phyloP scores from a whole-genome alignment of 2,113 vertebrate species.

The Tamias sibiricus region DNA sequence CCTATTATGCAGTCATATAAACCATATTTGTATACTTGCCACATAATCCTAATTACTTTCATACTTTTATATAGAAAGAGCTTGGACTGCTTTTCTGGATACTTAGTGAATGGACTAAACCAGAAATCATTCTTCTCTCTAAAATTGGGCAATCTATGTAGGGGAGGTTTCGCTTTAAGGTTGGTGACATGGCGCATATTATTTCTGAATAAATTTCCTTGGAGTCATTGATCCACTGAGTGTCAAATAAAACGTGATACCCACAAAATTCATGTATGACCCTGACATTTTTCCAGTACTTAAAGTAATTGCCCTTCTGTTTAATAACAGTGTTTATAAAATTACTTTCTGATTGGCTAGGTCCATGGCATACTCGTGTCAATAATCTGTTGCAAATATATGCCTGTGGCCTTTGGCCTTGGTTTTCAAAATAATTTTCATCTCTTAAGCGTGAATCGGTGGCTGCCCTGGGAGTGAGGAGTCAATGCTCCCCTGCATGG shows the following conservation, averaged over 20 bases:
- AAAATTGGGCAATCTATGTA: conserved; percentile 65
- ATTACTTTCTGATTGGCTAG: conserved; percentile 90
- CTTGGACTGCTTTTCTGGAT: conserved; percentile 82
- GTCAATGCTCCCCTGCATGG: conserved; percentile 26
- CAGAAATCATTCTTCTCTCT: conserved; percentile 77
- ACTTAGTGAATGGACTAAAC: conserved; percentile 82
- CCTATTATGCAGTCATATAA: conserved; percentile 80
- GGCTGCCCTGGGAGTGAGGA: conserved; percentile 58
- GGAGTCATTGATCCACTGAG: conserved; percentile 87
- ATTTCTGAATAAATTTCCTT: conserved; percentile 87
- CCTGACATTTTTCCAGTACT: conserved; percentile 89
- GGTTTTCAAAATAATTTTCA: conserved; percentile 86
- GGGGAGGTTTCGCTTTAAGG: conserved; percentile 77
- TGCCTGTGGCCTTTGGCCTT: conserved; percentile 82
- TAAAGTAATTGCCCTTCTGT: conserved; percentile 90
- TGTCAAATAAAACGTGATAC: conserved; percentile 88
- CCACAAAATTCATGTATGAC: conserved; percentile 86
- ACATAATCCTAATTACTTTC: conserved; percentile 86
- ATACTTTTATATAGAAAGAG: conserved; percentile 84
- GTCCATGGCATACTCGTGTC: conserved; percentile 86
- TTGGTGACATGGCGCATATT: conserved; percentile 78
- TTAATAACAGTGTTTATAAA: conserved; percentile 92
- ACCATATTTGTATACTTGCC: conserved; percentile 83
- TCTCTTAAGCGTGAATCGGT: conserved; percentile 78
- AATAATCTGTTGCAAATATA: conserved; percentile 84